Evolutionary conservation across 2,797 vertebrate species (phyloP), one percentile per base, ranked within the genome.

Genomic region (Enteromius mattozi): DNA sequence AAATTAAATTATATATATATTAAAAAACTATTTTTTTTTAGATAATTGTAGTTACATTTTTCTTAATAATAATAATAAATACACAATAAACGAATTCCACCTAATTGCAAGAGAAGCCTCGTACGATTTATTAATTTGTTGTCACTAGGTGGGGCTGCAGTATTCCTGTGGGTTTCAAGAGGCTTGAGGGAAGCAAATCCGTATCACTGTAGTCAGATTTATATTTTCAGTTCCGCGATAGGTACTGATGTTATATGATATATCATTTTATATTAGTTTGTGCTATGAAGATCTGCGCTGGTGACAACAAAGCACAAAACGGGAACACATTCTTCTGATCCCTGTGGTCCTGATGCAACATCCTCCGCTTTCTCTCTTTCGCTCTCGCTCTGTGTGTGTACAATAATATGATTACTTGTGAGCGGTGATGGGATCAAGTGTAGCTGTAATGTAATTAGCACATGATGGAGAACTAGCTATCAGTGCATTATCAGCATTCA

Each of bases 401-500:
- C 91, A 90, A 89, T 93, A 94, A 94, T 91, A 90, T 91, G 92
- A 94, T 94, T 94, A 93, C 88, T 70, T 16, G 45, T 24, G 90
- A 89, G 89, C 89, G 90, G 89, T 89, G 91, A 93, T 92, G 91
- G 92, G 92, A 91, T 93, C 90, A 91, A 93, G 91, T 92, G 89
- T 37, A 81, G 12, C 80, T 81, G 89, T 94, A 94, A 95, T 93
- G 86, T 88, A 86, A 94, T 95, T 94, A 94, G 91, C 88, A 91
- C 78, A 92, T 95, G 93, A 94, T 92, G 89, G 93, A 94, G 92
- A 92, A 91, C 85, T 88, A 87, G 86, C 89, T 91, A 93, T 82
- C 69, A 89, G 91, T 92, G 87, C 93, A 92, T 94, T 93, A 94
- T 93, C 92, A 89, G 89, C 76, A 88, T 88, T 85, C 85, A 94